Conservation (phyloP, 2,888 invertebrate species). For the Odontomyia ornata region DNA sequence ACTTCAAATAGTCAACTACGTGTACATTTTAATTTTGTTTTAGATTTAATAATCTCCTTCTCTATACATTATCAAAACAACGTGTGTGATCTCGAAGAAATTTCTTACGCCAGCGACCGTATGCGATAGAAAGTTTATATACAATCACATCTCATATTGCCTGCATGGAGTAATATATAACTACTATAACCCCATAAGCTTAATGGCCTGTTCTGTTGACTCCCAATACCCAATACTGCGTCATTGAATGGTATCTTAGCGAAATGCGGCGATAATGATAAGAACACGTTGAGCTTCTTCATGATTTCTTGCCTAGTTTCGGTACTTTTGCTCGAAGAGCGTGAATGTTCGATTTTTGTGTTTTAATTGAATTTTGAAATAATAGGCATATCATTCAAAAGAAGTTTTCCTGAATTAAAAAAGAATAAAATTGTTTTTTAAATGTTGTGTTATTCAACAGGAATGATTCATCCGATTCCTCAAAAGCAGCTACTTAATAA, state of each 20-base stretch:
- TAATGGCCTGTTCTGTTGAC: too few relatives aligned
- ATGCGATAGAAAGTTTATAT: too few relatives aligned
- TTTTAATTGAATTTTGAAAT: background rate
- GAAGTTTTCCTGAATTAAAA: background rate
- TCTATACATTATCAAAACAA: too few relatives aligned
- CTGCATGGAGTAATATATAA: too few relatives aligned
- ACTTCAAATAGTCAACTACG: too few relatives aligned
- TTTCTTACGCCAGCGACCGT: too few relatives aligned
- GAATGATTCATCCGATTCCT: too few relatives aligned
- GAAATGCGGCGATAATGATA: constrained; percentile 16
- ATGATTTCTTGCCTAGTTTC: constrained; percentile 13
- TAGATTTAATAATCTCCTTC: too few relatives aligned
- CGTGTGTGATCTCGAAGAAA: too few relatives aligned
- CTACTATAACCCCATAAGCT: too few relatives aligned
- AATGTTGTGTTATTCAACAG: background rate
- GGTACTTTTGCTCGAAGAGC: background rate
- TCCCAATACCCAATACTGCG: constrained; percentile 26
- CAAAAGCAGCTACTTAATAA: background rate
- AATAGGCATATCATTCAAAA: background rate
- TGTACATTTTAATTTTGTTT: too few relatives aligned
- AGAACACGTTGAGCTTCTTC: constrained; percentile 6
- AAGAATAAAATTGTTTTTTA: background rate
- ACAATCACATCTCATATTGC: too few relatives aligned
- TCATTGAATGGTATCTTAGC: constrained; percentile 14
- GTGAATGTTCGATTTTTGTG: background rate